A percentile compares a stretch with the other conserved stretches of the same genome.
Conservation (phyloP, 1,140 invertebrate species). For the Diplogasteroides magnus region DNA sequence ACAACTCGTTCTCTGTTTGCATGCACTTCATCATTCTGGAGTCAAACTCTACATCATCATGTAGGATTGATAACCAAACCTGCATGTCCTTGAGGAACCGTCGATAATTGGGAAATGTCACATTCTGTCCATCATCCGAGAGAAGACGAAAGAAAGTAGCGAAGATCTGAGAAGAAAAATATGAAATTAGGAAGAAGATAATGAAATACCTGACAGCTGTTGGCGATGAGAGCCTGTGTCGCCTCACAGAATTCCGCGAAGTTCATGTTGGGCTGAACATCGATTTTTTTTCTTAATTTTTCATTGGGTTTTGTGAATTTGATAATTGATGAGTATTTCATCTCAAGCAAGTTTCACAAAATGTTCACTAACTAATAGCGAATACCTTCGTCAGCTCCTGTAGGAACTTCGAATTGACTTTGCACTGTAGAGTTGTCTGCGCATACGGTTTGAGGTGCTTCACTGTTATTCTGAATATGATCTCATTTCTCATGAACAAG, state of each 20-base stretch:
- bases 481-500: too few relatives aligned
- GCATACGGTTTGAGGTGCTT: conserved; percentile 55
- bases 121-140: conserved; percentile 17
- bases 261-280: conserved; percentile 13
- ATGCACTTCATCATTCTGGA: too few relatives aligned
- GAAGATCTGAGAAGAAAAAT: conserved; percentile 6
- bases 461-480: conserved; percentile 42
- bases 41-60: too few relatives aligned
- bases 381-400: conserved; percentile 49
- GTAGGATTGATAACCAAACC: not conserved
- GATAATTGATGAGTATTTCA: too few relatives aligned
- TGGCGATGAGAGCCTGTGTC: conserved; percentile 14
- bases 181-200: not conserved
- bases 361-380: too few relatives aligned
- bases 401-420: conserved; percentile 46
- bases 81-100: conserved; percentile 31
- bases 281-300: not conserved
- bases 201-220: conserved; percentile 10
- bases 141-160: conserved; percentile 4
- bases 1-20: conserved; percentile 15
- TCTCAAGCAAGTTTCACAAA: not conserved
- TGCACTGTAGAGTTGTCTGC: conserved; percentile 50
- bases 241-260: conserved; percentile 17
- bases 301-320: too few relatives aligned
- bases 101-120: conserved; percentile 27